Percentiles rank a stretch among this genome's conserved stretches.
These are phyloP conservation scores for Chaetogeoica ovagalla DNA, from an alignment of 2,888 invertebrate species.

Conservation along the genomic window DNA sequence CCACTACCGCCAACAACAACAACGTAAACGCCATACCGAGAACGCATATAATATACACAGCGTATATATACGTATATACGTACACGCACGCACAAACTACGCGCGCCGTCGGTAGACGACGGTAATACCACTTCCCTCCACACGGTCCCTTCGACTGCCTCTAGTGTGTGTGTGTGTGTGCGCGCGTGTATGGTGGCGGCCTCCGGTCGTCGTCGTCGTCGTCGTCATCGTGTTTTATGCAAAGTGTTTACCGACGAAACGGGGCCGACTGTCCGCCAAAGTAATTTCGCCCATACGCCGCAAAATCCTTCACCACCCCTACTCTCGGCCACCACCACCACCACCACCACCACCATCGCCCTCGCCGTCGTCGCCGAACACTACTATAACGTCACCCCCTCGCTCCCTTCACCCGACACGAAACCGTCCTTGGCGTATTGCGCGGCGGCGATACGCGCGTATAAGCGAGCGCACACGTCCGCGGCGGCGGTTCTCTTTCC, in stretches of 20 bases:
- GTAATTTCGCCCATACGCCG: slow-evolving; percentile 46
- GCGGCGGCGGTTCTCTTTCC: slow-evolving; percentile 9
- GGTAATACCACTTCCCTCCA: background rate
- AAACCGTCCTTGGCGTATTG: too few species aligned
- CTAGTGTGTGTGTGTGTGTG: too few species aligned
- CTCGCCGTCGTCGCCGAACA: background rate
- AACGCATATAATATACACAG: background rate
- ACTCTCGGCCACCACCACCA: too few species aligned
- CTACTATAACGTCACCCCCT: too few species aligned
- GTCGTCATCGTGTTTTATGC: slow-evolving; percentile 51
- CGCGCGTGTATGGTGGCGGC: background rate
- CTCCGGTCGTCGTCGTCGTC: background rate
- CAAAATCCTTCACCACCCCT: slow-evolving; percentile 36
- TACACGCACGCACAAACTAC: background rate
- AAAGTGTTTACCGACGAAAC: slow-evolving; percentile 51
- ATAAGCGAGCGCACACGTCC: too few species aligned
- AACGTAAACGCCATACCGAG: too few species aligned
- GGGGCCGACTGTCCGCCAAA: slow-evolving; percentile 38
- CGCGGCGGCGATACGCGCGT: too few species aligned
- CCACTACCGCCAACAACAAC: too few species aligned
- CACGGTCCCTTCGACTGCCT: too few species aligned
- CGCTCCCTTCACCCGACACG: too few species aligned
- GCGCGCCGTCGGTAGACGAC: background rate
- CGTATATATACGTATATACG: background rate
- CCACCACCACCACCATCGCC: background rate